Base-by-base conservation (phyloP, 2,888 invertebrate species). In the Theretra japonica region DNA sequence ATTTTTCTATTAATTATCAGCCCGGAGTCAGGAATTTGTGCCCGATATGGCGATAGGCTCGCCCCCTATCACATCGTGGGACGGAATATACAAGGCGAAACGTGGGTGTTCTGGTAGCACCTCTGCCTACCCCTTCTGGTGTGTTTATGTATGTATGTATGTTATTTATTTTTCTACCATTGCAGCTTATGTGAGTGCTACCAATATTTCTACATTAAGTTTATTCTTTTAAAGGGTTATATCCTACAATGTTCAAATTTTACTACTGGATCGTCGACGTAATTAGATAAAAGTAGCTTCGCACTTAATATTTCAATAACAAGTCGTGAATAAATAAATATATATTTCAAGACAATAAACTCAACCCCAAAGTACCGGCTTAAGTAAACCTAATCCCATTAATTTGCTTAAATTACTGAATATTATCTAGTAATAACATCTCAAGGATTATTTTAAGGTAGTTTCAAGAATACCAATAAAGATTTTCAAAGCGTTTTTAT, bases 361-460 rank as follows among this genome's bases (percentile, higher is more conserved):
- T 23, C 23, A 48, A 23, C 65, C 19, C 53, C n/a, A 53, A n/a
- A 48, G 17, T 65, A 5, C 23, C 23, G 41, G 41, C 65, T 65
- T 23, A 33, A 41, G 21, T 33, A 62, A 62, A 48, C 48, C 2
- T 65, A 65, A 65, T 65, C 41, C 65, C 23, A 65, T 65, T 48
- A 65, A 23, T 41, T 48, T 65, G 65, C 41, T 48, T 65, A 41
- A 65, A 65, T 65, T 23, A 41, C 41, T 15, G 23, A 48, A 65
- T 23, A 65, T 65, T 65, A 48, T 23, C 4, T 48, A 23, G 48
- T 41, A 65, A 48, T 65, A 65, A 41, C 23, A 15, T 21, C 21
- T 23, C 6, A 15, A 17, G 23, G 23, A n/a, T 48, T 65, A 48
- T 62, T 41, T 41, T 48, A 65, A 48, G 21, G 23, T 48, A 65